Evolutionary conservation across 2,888 invertebrate species (phyloP), one percentile per base, ranked within the genome.

Genomic region (Heliconius cydno): DNA sequence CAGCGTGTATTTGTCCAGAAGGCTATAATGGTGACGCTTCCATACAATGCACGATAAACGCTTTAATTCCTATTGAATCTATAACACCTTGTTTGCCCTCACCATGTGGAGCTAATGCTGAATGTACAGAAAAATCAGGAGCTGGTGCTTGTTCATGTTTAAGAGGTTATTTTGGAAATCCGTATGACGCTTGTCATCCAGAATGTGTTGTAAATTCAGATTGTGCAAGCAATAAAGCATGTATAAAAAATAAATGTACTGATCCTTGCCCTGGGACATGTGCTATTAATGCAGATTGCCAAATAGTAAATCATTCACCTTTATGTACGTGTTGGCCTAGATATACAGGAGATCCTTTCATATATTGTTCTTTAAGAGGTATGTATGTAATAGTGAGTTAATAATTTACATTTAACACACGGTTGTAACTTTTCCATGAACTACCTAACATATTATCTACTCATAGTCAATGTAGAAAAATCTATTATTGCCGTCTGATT

Each of bases 201-300:
- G 97, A 97, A 92, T 97, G 97, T 88, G 92, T 96, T 7, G 92
- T 96, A 0, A 97, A 97, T 89, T 96, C 97, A 0, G 97, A 97
- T 87, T 97, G 97, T 88, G 92, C 96, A 0, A 96, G 97, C 76
- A 96, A 96, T 84, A 96, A 92, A 87, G 97, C 97, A 9, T 97
- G 97, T 87, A 95, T 96, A 15, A 96, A 96, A 86, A 96, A 96
- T 86, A 97, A 97, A 91, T 98, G 98, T 87, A 94, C 95, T 80
- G 97, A 98, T 90, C 97, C 98, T 34, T 98, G 98, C 86, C 97
- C 97, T 13, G 97, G 97, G 80, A 96, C 96, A 41, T 98, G 98
- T 90, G 97, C 97, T 19, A 94, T 95, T 83, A 97, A 97, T 89
- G 97, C 97, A 7, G 96, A 96, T 67, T 98, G 98, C 88, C 96